These are phyloP conservation scores for Cyrtonyx montezumae DNA, from an alignment of 2,113 vertebrate species.

Conservation along the genomic window DNA sequence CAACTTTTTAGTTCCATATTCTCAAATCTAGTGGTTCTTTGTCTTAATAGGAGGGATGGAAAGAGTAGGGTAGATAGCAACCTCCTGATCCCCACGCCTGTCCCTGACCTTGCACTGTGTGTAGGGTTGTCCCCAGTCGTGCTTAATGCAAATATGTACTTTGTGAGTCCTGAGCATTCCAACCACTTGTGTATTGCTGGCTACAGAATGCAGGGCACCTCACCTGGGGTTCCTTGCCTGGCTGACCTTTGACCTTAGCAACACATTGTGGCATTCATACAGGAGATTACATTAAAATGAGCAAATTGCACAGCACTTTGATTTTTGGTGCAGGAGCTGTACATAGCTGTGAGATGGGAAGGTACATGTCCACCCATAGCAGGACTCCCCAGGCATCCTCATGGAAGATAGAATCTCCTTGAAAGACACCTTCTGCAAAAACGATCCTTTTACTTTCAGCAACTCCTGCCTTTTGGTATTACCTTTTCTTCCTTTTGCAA, in stretches of 20 bases:
- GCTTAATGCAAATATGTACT: fast-evolving
- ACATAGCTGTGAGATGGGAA: neutral
- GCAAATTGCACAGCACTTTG: neutral
- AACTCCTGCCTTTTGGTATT: neutral
- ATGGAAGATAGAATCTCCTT: neutral
- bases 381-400: neutral
- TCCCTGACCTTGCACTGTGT: neutral
- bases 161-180: neutral
- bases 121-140: neutral
- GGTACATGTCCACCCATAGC: neutral
- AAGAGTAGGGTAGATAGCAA: neutral
- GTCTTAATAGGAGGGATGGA: neutral
- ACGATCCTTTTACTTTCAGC: neutral
- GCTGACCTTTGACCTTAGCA: neutral
- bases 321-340: neutral
- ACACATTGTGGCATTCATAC: neutral
- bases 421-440: neutral
- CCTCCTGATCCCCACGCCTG: neutral
- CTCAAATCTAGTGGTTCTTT: neutral
- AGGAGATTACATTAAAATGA: neutral
- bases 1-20: neutral
- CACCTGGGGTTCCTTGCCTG: neutral
- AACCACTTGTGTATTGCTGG: neutral
- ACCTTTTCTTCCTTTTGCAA: neutral
- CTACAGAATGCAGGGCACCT: neutral